Base-by-base conservation (phyloP, 2,113 vertebrate genomes). In the Peromyscus polionotus region DNA sequence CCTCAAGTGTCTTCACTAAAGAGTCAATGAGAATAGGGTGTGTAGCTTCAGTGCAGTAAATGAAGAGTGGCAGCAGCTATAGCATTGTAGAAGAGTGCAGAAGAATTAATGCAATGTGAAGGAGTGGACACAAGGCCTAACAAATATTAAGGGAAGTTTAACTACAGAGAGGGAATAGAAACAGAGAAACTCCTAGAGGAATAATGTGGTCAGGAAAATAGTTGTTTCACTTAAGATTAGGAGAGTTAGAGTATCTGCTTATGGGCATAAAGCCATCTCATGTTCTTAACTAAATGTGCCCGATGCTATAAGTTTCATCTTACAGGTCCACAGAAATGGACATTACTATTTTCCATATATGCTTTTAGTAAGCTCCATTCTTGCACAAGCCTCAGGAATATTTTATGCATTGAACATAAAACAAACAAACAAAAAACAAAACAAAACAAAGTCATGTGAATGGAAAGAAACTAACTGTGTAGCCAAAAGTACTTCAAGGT, bases 371-470 rank as follows among this genome's bases (percentile, higher is more conserved):
- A 51, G 7, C 51, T 51, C 51, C 51, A 51, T 51, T 51, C 51
- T 51, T 51, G 51, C 51, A 51, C 8, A 51, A 51, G 9, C 33
- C 28, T 83, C 80, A 75, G 61, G 26, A 61, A 86, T 36, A 63
- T 70, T 90, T 90, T 90, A 77, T 75, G 19, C 19, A 48, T 39
- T 10, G 4, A 95, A 19, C 39, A 96, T 80, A 89, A 94, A 84
- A n/a, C 51, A 91, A 72, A 88, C n/a, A 72, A 73, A n/a, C n/a
- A 39, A 51, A 51, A 65, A 65, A 28, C 61, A 51, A 51, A 11
- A 51, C 7, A 7, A 3, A n/a, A 10, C 36, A 39, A 39, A 45
- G 36, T 1, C 31, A 91, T 85, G 28, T 28, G 4, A 90, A 73
- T 36, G n/a, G 12, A 89, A 42, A 95, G 39, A 92, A 95, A 65